Conservation (phyloP, 2,797 vertebrate species). For the Chelon auratus region DNA sequence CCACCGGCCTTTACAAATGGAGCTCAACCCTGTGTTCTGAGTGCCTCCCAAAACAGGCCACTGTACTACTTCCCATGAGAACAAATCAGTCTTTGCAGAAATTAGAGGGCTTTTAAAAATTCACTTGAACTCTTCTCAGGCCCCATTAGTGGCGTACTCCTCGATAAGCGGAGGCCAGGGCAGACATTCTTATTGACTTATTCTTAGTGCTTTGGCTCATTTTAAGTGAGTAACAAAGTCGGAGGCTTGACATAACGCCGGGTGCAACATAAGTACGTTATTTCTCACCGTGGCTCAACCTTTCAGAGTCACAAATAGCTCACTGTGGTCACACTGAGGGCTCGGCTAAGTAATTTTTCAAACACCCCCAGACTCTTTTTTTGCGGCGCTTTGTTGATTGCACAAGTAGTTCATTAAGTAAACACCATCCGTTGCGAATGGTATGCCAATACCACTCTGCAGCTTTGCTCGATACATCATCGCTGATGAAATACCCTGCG, state of each 20-base stretch:
- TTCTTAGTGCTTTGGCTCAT: slow-evolving; percentile 76
- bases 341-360: slow-evolving; percentile 57
- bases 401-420: slow-evolving; percentile 73
- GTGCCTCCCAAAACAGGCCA: slow-evolving; percentile 55
- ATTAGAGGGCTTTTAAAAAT: slow-evolving; percentile 79
- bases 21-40: slow-evolving; percentile 52
- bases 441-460: slow-evolving; percentile 70
- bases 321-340: slow-evolving; percentile 42
- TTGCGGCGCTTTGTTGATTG: slow-evolving; percentile 67
- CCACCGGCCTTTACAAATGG: slow-evolving; percentile 52
- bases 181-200: slow-evolving; percentile 78
- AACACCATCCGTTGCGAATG: slow-evolving; percentile 72
- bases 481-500: slow-evolving; percentile 69
- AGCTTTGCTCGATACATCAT: slow-evolving; percentile 62
- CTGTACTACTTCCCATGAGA: slow-evolving; percentile 65
- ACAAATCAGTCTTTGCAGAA: slow-evolving; percentile 73
- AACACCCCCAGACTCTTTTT: slow-evolving; percentile 41
- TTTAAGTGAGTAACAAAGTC: slow-evolving; percentile 74
- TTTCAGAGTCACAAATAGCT: slow-evolving; percentile 51
- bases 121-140: slow-evolving; percentile 79
- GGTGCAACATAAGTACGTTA: slow-evolving; percentile 63
- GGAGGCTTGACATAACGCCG: slow-evolving; percentile 56
- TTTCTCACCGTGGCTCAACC: slow-evolving; percentile 55
- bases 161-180: slow-evolving; percentile 57
- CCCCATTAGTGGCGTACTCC: slow-evolving; percentile 70